These are phyloP conservation scores for Pasiphila rectangulata DNA, from an alignment of 2,888 invertebrate genomes.

Conservation along the genomic window DNA sequence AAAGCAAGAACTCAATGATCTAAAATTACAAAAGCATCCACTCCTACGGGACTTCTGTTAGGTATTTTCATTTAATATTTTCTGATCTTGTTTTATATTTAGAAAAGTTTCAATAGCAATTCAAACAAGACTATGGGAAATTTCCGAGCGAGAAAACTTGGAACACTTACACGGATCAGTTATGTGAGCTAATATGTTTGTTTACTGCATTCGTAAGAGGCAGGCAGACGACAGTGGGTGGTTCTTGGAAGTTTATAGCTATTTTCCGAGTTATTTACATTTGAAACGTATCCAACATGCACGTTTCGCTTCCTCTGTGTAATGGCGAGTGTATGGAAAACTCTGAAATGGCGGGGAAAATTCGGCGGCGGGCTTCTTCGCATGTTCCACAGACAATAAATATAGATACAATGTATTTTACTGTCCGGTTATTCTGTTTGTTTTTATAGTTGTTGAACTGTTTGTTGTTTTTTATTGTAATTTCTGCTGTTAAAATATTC, in stretches of 20 bases:
- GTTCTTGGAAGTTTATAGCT: slow-evolving; percentile 44
- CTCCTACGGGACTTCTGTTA: too few relatives aligned
- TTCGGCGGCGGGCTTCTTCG: slow-evolving; percentile 3
- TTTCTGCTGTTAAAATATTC: neutral
- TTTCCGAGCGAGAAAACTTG: neutral
- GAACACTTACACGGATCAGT: slow-evolving; percentile 23
- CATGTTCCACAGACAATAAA: neutral
- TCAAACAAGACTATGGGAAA: slow-evolving; percentile 1
- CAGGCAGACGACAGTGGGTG: slow-evolving; percentile 24
- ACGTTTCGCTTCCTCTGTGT: slow-evolving; percentile 20
- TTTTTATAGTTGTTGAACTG: too few relatives aligned
- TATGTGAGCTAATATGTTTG: slow-evolving; percentile 55
- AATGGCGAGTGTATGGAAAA: slow-evolving; percentile 13
- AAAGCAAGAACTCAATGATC: too few relatives aligned
- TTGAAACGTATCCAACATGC: slow-evolving; percentile 41
- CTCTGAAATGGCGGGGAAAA: slow-evolving; percentile 7
- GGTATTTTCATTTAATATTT: too few relatives aligned
- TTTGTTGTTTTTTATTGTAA: too few relatives aligned
- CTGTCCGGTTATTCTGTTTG: too few relatives aligned
- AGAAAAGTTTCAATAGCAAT: neutral
- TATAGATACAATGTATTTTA: neutral
- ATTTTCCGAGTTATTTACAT: slow-evolving; percentile 54
- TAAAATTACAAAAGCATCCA: too few relatives aligned
- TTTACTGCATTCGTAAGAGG: slow-evolving; percentile 51
- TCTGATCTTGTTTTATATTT: too few relatives aligned